Evolutionary conservation across 2,797 vertebrate species (phyloP), one percentile per base, ranked within the genome.

Genomic region (Malacoraja senta): DNA sequence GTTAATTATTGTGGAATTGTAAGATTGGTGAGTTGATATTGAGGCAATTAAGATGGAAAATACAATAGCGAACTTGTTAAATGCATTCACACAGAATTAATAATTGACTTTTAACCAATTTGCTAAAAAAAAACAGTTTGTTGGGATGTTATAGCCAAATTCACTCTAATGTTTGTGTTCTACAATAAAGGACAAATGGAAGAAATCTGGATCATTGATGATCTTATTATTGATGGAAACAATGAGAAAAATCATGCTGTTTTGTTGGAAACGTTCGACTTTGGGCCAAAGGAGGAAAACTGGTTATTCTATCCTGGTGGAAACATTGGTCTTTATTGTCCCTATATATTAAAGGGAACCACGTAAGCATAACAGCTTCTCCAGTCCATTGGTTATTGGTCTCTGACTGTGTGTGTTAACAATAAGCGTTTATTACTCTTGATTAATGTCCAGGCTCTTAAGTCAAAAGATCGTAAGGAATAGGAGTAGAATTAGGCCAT

Each of bases 281-380:
- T 98, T 0, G 98, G 98, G 0, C 98, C 98, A 93, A 97, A 97
- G 94, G 97, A 98, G 72, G 97, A 97, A 94, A 99, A 98, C 94
- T 99, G 99, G 99, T 97, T 99, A 94, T 99, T 99, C 96, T 99
- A 97, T 94, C 99, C 98, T 0, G 98, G 99, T 93, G 99, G 99
- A 93, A 99, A 98, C 95, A 99, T 98, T 90, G 98, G 98, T 53
- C 97, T 98, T 93, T 99, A 98, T 95, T 99, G 99, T 94, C 98
- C 98, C 1, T 98, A 99, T 95, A 98, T 98, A 94, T 97, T 97
- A 29, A 99, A 99, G 95, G 97, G 97, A 93, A 97, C 97, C 93
- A 96, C 98, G 99, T 99, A 97, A 97, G 98, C 97, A 93, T 94
- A 93, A 77, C 93, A 26, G 8, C 68, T n/a, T 93, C 65, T 58